Conservation (phyloP, 2,113 vertebrate species). For the Albula glossodonta region DNA sequence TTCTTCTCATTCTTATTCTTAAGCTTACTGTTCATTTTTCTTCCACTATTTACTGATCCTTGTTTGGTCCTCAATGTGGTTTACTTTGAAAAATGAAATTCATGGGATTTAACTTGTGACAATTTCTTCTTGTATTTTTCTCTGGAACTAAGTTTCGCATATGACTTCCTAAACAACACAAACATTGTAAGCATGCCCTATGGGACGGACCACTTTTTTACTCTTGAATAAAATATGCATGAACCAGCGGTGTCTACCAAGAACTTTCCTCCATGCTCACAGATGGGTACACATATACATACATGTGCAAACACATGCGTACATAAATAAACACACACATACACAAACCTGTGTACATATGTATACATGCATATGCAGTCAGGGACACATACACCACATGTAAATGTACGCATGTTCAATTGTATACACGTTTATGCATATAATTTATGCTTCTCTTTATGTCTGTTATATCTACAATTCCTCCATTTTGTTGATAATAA, state of each 20-base stretch:
- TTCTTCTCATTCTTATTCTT: slow-evolving; percentile 64
- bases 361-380: not conserved
- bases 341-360: slow-evolving; percentile 7
- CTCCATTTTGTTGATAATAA: no score
- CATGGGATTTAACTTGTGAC: slow-evolving; percentile 54
- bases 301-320: not conserved
- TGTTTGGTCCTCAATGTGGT: slow-evolving; percentile 69
- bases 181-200: slow-evolving; percentile 81
- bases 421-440: not conserved
- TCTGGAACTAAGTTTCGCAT: slow-evolving; percentile 56
- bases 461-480: no score
- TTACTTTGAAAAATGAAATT: slow-evolving; percentile 68
- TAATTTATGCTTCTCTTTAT: no score
- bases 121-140: slow-evolving; percentile 55
- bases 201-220: slow-evolving; percentile 81
- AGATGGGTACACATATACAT: not conserved
- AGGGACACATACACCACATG: not conserved
- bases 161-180: slow-evolving; percentile 66
- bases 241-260: slow-evolving; percentile 66
- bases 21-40: slow-evolving; percentile 57
- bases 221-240: slow-evolving; percentile 88
- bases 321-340: not conserved
- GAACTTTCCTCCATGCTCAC: slow-evolving; percentile 39
- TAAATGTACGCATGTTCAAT: not conserved
- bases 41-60: slow-evolving; percentile 61